These are phyloP conservation scores for Tipula helvola DNA, from an alignment of 2,888 invertebrate species.

Conservation along the genomic window DNA sequence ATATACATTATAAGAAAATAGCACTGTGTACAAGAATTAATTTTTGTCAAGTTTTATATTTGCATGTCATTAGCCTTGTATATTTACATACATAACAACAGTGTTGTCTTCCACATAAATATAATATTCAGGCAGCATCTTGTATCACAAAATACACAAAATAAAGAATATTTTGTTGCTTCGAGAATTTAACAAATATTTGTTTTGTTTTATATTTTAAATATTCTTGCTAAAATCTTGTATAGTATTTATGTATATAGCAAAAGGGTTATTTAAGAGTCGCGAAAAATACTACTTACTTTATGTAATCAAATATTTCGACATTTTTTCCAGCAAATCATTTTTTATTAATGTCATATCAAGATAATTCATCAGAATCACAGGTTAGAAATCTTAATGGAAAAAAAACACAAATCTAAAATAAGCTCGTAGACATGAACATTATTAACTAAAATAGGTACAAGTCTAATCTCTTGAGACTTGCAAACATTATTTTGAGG, in stretches of 20 bases:
- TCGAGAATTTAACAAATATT: neutral
- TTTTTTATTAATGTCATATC: no score
- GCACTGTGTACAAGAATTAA: neutral
- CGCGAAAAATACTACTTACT: no score
- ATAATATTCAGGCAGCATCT: neutral
- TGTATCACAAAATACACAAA: neutral
- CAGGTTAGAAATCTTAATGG: no score
- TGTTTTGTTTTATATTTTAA: neutral
- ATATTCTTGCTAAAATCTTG: neutral
- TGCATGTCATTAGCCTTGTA: neutral
- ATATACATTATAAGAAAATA: neutral
- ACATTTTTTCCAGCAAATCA: no score
- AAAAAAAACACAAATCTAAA: no score
- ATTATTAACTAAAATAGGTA: no score
- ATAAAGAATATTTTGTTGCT: neutral
- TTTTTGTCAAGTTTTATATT: neutral
- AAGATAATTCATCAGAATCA: no score
- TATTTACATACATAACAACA: neutral
- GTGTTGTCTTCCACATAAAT: neutral
- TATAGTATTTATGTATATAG: neutral
- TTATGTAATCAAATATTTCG: no score
- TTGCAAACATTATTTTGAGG: no score
- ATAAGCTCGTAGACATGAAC: no score
- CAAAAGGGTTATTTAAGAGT: neutral
- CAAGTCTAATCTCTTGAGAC: no score